Evolutionary conservation across 1,140 invertebrate genomes (phyloP), one percentile per base, ranked within the genome.

Genomic region (Diploscapter pachys): DNA sequence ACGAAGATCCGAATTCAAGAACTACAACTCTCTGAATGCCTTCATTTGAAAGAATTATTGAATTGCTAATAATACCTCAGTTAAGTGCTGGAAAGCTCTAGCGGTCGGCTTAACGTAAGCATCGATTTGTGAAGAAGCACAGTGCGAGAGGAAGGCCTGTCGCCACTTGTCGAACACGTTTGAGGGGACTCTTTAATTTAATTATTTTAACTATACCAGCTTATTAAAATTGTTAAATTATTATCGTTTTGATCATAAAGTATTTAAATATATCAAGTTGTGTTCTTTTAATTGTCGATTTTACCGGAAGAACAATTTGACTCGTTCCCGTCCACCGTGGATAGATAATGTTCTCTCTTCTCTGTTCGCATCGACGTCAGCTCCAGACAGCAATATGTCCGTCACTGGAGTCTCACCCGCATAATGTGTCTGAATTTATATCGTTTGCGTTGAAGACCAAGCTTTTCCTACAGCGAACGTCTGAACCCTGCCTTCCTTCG

Each of bases 1-100:
- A 89, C 79, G 87, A 87, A 48, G 89, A 89, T 4, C 90, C 90
- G 54, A 90, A 78, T 82, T 90, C 90, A 71, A 90, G 86, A 50
- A 91, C 85, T 4, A 90, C 73, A 13, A 89, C 83, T 78, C 85
- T 86, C 86, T 87, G 81, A 13, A 84, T 31, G 13, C 48, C 56
- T 67, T 54, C 5, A 78, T 13, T 50, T 56, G 8, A 65, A 48
- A 55, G 49, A 56, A 49, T 31, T 31, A 31, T 31, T 31, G 0
- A 31, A 1, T 31, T 31, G 31, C 31, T 31, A 31, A 31, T 31
- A 55, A 69, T 31, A 88, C 88, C 80, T 87, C 81, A 77, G 84
- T 72, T 72, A 85, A 79, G 82, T 88, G 81, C 74, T 86, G 77
- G 79, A 86, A 77, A 81, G 84, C 51, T 52, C 77, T 73, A 5